Evolutionary conservation across 2,113 vertebrate genomes (phyloP).

Genomic region (Passer montanus): DNA sequence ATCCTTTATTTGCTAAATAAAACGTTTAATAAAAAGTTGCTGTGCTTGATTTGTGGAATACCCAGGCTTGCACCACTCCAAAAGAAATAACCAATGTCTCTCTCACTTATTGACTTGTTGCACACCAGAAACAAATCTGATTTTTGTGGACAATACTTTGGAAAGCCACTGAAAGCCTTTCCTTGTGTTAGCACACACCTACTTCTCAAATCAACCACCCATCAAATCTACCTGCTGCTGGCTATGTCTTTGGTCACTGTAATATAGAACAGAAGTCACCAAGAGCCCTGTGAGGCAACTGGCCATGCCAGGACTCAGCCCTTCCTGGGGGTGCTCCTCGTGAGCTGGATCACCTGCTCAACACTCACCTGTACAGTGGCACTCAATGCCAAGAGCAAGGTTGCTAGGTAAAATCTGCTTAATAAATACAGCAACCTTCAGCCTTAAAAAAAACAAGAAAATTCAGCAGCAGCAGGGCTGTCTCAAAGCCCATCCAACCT

Average conservation of each 20-base stretch:
- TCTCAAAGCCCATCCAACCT: not conserved
- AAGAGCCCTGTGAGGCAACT: accelerated
- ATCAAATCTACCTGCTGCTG: not conserved
- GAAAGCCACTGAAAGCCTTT: not conserved
- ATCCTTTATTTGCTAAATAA: not conserved
- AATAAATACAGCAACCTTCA: not conserved
- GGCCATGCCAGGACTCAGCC: accelerated
- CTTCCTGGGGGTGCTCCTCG: accelerated
- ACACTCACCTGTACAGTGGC: accelerated
- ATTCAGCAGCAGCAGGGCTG: not conserved
- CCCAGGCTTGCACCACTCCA: not conserved
- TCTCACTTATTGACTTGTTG: not conserved
- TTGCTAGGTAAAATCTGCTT: not conserved
- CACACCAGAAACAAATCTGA: not conserved
- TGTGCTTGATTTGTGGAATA: not conserved
- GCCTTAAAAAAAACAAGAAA: not conserved
- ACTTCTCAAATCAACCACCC: not conserved
- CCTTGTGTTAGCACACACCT: not conserved
- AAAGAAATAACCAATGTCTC: not conserved
- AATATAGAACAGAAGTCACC: not conserved
- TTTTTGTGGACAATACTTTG: not conserved
- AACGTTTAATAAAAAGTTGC: not conserved
- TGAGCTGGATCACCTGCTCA: not conserved
- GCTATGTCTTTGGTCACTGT: not conserved
- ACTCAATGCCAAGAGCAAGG: not conserved